A percentile compares a stretch with the other conserved stretches of the same genome.
Conservation (phyloP, 2,113 vertebrate species). For the Physeter macrocephalus region DNA sequence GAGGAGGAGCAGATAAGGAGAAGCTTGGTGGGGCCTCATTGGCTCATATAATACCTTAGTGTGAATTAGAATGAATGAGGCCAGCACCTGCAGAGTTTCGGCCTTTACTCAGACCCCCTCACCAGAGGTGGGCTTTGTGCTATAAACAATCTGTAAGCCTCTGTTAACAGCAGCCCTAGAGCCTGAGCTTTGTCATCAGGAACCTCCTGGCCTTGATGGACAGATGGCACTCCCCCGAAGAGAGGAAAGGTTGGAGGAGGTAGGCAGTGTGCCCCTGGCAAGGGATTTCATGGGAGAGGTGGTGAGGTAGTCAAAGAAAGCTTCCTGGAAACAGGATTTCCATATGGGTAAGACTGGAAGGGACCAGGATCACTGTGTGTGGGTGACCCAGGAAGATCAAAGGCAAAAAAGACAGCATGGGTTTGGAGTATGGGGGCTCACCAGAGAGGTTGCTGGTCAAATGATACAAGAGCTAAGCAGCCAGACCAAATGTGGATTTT, state of each 20-base stretch:
- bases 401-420: neutral
- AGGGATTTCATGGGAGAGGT: neutral
- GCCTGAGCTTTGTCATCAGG: neutral
- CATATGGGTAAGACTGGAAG: constrained; percentile 3
- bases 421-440: neutral
- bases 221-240: neutral
- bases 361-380: neutral
- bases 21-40: neutral
- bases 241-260: neutral
- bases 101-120: neutral
- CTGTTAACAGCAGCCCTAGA: neutral
- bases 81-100: neutral
- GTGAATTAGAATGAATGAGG: neutral
- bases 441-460: neutral
- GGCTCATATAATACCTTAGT: neutral
- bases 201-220: neutral
- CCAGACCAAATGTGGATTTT: constrained; percentile 28
- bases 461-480: neutral
- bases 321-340: constrained; percentile 8
- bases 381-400: neutral
- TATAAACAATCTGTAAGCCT: neutral
- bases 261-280: neutral
- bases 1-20: neutral
- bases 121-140: neutral
- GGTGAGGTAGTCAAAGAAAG: neutral